Evolutionary conservation across 2,888 invertebrate species (phyloP), one percentile per base, ranked within the genome.

Genomic region (Periphyllus acericola): DNA sequence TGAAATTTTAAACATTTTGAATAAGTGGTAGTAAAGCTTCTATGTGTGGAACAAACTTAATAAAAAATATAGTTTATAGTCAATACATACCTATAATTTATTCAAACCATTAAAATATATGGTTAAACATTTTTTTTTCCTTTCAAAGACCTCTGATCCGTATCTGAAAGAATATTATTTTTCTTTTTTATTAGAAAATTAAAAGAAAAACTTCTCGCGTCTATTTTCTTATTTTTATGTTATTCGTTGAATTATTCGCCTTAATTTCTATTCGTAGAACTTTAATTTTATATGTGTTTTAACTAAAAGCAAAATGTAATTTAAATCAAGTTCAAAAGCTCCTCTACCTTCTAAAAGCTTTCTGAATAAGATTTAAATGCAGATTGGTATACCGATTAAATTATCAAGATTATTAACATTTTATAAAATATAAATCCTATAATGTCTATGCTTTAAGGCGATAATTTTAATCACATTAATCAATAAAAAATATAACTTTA

Each of bases 271-370:
- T 46, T 46, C 46, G 46, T 14, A 46, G 46, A 46, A 14, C 21
- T 60, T 21, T 60, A 19, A 60, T 60, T 36, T 34, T 66, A 25
- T 66, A 66, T 21, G 60, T 66, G n/a, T 34, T n/a, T n/a, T 36
- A 46, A 14, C 34, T 25, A 32, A 36, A 60, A 17, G 17, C 19
- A 25, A 80, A 60, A 17, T 36, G n/a, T 8, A 80, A 80, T 80
- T 36, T 66, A 66, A 80, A 36, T 66, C 34, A 80, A 60, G 60
- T 66, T 80, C 60, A 80, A 80, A 60, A 80, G 60, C 60, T 60
- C 60, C 17, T 46, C 6, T 46, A 46, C 11, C 3, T 19, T n/a
- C 80, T 36, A 80, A 36, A 66, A 80, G 60, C 60, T 60, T 46
- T 60, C 60, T 36, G 36, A 1, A n/a, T 60, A 60, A 66, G 17